Base-by-base conservation (phyloP, 2,888 invertebrate species). In the Sabatieria punctata region DNA sequence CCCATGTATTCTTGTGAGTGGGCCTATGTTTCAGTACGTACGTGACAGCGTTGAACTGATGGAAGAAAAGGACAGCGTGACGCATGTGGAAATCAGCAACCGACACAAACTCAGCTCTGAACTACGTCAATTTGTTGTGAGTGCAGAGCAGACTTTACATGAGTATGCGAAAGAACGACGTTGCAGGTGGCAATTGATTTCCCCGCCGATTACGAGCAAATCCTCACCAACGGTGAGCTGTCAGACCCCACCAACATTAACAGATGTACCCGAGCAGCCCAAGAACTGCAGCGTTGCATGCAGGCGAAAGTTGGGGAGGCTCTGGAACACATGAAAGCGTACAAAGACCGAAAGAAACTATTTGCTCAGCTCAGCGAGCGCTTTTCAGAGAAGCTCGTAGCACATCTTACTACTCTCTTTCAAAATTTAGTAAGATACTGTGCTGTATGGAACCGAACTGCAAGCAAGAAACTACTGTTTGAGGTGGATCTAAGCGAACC, bases 321-420 rank as follows among this genome's bases (percentile, higher is more conserved):
- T 25, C 24, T 19, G 21, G 42, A 54, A 45, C 61, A 65, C 48
- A 64, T 85, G 67, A 75, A 76, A 39, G 83, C 84, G 15, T 80
- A 83, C 0, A 78, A 80, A 60, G 84, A 85, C 65, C 85, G 85
- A 65, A 75, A 77, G 57, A 77, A 79, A 59, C 75, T 78, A 39
- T 78, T 84, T 54, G 80, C 81, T 52, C 80, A 79, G 60, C 75
- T 80, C 60, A 78, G 78, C 61, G 76, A 76, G 33, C 79, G 78
- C 64, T 85, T 86, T 66, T 80, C 85, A 1, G 77, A 79, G 47
- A 78, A 80, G 39, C 77, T 93, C 45, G 80, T 82, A 50, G 77
- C 88, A 19, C 88, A 93, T 67, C 74, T 95, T 43, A 89, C 89
- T 66, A 91, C 93, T 71, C 74, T 86, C 44, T 86, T 95, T 57